Percentiles rank a stretch among this genome's conserved stretches.
Evolutionary conservation across 2,888 invertebrate species (phyloP).

Genomic region (Diploptera punctata): DNA sequence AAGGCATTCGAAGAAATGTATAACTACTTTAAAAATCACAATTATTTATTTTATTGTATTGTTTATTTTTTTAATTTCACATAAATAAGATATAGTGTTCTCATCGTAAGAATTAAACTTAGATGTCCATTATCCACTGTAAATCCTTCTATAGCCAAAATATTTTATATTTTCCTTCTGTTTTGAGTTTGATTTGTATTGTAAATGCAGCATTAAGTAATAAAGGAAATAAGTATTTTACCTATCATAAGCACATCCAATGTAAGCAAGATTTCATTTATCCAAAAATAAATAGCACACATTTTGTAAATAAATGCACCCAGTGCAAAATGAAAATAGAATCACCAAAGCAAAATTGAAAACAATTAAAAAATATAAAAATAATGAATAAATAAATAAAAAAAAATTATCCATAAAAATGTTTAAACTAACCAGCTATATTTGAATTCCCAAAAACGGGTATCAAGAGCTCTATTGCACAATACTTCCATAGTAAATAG

Average conservation of each 20-base stretch:
- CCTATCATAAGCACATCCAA: constrained; percentile 21
- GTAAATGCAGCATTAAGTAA: no score
- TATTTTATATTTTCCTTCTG: no score
- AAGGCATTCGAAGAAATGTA: no score
- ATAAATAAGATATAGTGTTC: no score
- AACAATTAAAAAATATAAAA: constrained; percentile 8
- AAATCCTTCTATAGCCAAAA: no score
- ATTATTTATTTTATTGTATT: no score
- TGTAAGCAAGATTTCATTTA: constrained; percentile 4
- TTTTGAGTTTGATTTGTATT: no score
- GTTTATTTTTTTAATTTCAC: no score
- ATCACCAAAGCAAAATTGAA: constrained; percentile 24
- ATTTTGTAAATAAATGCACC: constrained; percentile 41
- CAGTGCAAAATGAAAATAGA: constrained; percentile 17
- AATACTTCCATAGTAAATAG: constrained; percentile 1
- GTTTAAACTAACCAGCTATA: constrained; percentile 49
- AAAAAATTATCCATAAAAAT: constrained; percentile 9
- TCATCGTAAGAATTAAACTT: no score
- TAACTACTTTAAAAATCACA: no score
- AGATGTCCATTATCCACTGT: no score
- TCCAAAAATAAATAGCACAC: constrained; percentile 17
- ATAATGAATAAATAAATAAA: not conserved
- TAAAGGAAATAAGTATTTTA: no score
- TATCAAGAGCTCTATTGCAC: constrained; percentile 37
- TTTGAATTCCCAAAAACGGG: constrained; percentile 47